Base-by-base conservation (phyloP, 2,113 vertebrate genomes). In the Microtus montanus region DNA sequence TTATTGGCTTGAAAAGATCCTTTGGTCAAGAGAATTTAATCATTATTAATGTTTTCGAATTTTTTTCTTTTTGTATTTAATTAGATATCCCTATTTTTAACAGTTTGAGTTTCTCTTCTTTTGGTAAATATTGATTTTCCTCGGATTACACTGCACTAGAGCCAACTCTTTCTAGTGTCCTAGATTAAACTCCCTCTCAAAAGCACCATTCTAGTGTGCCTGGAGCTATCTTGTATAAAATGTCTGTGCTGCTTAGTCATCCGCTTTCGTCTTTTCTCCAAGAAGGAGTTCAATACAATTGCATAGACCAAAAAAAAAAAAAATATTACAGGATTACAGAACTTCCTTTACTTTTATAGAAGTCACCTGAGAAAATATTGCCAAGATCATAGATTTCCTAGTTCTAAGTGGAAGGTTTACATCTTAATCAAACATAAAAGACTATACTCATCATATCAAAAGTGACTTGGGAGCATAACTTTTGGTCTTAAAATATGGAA, bases 71-170 rank as follows among this genome's bases (percentile, higher is more conserved):
- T 94, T 49, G 35, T 35, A 83, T 1, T 15, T 87, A 44, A 71
- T 96, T 66, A 47, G 15, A 93, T 26, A 71, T 7, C 84, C 28
- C 64, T 15, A 3, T 52, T 93, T 77, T 93, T 95, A 79, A 3
- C 38, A 70, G 47, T 22, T 38, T 38, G 1, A 24, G n/a, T 3
- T 61, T 64, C 63, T 94, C 97, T 97, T 79, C 28, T 47, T 80
- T 95, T 93, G 24, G 82, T 91, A 97, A 97, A 94, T 80, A 90
- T 20, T 92, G 41, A 90, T 86, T 97, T 95, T 95, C 73, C 41
- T 28, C 49, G 52, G 75, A 96, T 97, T 97, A 87, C 97, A 90
- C 19, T 68, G 30, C 92, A 11, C 24, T 95, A 90, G 96, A 96
- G 90, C 24, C 75, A 93, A 97, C 0, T 75, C 10, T 91, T 82